These are phyloP conservation scores for Xestobium rufovillosum DNA, from an alignment of 2,888 invertebrate species.

Conservation along the genomic window DNA sequence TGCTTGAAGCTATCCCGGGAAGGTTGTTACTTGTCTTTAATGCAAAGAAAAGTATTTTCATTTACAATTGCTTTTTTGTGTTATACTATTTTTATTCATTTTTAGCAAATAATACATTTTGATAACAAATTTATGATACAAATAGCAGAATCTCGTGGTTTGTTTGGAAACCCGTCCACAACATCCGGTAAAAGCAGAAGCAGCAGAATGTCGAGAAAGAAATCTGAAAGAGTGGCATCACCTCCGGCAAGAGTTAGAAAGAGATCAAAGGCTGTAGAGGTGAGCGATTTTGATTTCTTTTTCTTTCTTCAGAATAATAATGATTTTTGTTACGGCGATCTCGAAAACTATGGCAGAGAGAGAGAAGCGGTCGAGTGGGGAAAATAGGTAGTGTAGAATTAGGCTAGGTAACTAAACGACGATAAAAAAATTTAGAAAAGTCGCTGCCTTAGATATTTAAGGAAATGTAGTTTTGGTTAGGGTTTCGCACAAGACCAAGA, in stretches of 20 bases:
- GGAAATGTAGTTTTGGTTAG: no score
- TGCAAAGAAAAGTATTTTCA: constrained; percentile 55
- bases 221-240: constrained; percentile 32
- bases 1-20: constrained; percentile 45
- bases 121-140: constrained; percentile 79
- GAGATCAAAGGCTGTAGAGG: constrained; percentile 33
- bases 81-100: constrained; percentile 7
- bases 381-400: no score
- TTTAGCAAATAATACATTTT: constrained; percentile 62
- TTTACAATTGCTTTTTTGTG: neutral
- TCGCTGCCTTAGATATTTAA: no score
- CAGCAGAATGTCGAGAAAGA: constrained; percentile 38
- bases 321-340: no score
- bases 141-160: constrained; percentile 71
- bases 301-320: no score
- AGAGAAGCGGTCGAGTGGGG: no score
- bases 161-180: constrained; percentile 50
- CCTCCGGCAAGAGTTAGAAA: constrained; percentile 27
- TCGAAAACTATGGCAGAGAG: no score
- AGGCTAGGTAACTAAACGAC: no score
- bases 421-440: no score
- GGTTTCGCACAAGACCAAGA: no score
- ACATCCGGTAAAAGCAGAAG: constrained; percentile 42
- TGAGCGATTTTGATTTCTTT: constrained; percentile 21
- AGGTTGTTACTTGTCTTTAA: constrained; percentile 60